phyloP scores from a whole-genome alignment of 2,888 invertebrate species.

The Odontomyia ornata region DNA sequence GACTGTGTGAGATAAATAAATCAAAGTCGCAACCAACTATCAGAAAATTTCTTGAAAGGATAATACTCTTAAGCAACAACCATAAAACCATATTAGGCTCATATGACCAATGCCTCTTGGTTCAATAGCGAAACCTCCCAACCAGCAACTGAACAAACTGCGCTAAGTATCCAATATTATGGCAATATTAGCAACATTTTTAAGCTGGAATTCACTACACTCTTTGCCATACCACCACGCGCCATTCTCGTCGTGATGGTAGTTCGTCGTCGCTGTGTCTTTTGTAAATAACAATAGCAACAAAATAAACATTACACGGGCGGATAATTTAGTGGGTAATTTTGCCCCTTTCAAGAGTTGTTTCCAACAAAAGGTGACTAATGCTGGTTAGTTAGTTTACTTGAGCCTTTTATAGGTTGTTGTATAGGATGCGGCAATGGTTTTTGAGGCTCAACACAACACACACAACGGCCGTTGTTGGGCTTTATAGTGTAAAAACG shows the following conservation, averaged over 20 bases:
- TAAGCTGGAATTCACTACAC: neutral
- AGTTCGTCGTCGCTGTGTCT: neutral
- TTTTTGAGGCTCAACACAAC: neutral
- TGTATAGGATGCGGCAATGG: constrained; percentile 1
- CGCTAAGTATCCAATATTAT: neutral
- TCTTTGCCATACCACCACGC: too few species aligned
- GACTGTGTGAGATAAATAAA: too few species aligned
- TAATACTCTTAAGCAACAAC: neutral
- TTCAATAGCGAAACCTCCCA: neutral
- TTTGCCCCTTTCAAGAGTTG: constrained; percentile 1
- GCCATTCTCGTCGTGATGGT: neutral
- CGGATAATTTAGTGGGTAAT: constrained; percentile 31
- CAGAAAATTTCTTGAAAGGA: neutral
- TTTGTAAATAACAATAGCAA: constrained; percentile 10
- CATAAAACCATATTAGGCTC: constrained; percentile 5
- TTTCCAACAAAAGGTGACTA: constrained; percentile 33
- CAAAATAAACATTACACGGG: constrained; percentile 17
- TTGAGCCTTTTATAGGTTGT: neutral
- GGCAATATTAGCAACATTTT: neutral
- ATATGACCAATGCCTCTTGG: neutral
- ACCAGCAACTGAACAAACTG: neutral
- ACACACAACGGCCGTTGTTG: neutral
- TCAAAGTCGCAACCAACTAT: too few species aligned
- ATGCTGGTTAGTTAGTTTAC: constrained; percentile 7
- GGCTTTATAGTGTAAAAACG: constrained; percentile 13